Conservation (phyloP, 2,797 vertebrate genomes). For the Dermochelys coriacea region DNA sequence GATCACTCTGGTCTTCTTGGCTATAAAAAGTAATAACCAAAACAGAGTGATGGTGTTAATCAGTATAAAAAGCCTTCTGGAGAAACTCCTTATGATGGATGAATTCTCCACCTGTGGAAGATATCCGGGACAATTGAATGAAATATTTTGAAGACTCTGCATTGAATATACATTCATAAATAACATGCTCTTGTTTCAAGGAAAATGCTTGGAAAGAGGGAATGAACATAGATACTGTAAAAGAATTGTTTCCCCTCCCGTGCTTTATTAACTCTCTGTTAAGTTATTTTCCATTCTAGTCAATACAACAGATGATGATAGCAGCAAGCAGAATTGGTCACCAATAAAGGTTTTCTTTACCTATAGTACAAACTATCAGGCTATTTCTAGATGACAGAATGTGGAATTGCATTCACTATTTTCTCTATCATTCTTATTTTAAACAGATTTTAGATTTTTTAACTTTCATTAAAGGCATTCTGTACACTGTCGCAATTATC, state of each 20-base stretch:
- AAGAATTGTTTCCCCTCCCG: not conserved
- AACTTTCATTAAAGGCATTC: not conserved
- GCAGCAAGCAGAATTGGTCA: not conserved
- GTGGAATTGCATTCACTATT: not conserved
- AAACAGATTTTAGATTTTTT: not conserved
- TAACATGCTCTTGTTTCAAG: accelerated
- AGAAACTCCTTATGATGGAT: not conserved
- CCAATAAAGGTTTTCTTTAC: not conserved
- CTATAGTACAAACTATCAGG: not conserved
- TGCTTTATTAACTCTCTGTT: not conserved
- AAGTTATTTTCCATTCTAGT: not conserved
- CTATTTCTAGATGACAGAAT: not conserved
- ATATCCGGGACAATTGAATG: not conserved
- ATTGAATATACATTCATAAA: not conserved
- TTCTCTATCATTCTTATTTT: not conserved
- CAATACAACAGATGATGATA: not conserved
- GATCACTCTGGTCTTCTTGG: not conserved
- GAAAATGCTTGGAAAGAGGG: not conserved
- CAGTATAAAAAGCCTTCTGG: not conserved
- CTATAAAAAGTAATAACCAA: not conserved
- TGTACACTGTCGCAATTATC: not conserved
- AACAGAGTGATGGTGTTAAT: not conserved
- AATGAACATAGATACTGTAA: not conserved
- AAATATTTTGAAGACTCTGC: not conserved
- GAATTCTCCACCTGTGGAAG: not conserved